Conservation (phyloP, 2,113 vertebrate genomes). For the Nothoprocta pentlandii region DNA sequence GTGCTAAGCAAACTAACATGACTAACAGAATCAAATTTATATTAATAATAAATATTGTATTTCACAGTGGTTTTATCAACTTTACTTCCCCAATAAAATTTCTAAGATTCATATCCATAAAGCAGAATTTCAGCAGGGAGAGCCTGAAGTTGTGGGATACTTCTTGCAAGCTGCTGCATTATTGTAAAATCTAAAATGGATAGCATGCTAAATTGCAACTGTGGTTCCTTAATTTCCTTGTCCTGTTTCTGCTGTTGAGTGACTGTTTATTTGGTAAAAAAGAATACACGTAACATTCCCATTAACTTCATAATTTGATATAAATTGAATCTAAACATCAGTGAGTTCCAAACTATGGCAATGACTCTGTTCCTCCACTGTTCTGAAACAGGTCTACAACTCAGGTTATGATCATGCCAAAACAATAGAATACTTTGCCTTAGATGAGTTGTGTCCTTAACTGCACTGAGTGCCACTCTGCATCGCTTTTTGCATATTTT, state of each 20-base stretch:
- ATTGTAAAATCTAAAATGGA: slow-evolving; percentile 69
- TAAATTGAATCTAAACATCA: slow-evolving; percentile 24
- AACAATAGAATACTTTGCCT: slow-evolving; percentile 42
- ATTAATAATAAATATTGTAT: background rate
- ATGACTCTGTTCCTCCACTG: background rate
- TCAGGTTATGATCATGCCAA: slow-evolving; percentile 60
- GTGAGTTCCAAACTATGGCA: background rate
- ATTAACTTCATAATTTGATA: background rate
- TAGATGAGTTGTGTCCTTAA: background rate
- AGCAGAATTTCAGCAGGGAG: background rate
- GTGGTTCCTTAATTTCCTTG: background rate
- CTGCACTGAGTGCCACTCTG: background rate
- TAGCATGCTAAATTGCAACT: slow-evolving; percentile 49
- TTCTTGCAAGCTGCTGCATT: slow-evolving; percentile 31
- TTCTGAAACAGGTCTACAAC: slow-evolving; percentile 34
- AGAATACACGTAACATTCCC: background rate
- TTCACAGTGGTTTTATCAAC: slow-evolving; percentile 2
- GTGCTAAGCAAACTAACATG: slow-evolving; percentile 20
- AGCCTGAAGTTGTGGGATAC: background rate
- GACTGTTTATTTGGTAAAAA: background rate
- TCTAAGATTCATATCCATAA: background rate
- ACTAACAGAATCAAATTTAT: slow-evolving; percentile 33
- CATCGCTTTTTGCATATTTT: background rate
- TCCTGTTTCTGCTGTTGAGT: slow-evolving; percentile 11
- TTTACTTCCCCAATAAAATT: background rate